Percentiles rank a stretch among this genome's conserved stretches.
These are phyloP conservation scores for Lasiommata megera DNA, from an alignment of 2,888 invertebrate species.

Conservation along the genomic window DNA sequence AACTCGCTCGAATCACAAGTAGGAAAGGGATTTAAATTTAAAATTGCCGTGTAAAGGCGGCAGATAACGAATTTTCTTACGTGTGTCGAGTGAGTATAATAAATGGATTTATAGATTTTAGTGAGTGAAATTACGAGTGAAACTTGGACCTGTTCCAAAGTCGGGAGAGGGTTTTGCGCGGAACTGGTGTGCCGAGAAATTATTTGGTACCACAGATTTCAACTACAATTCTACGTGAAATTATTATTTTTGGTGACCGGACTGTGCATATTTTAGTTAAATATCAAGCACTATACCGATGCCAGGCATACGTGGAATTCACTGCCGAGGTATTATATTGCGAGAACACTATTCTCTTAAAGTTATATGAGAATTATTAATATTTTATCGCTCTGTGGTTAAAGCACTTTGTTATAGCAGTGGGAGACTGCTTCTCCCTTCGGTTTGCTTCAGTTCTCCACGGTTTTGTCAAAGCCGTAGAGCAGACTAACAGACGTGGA, in stretches of 20 bases:
- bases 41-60: constrained; percentile 28
- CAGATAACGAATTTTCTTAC: constrained; percentile 21
- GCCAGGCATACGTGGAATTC: too few relatives aligned
- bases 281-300: not conserved
- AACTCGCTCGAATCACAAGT: constrained; percentile 17
- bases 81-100: constrained; percentile 21
- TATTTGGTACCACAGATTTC: constrained; percentile 24
- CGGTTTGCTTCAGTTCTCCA: too few relatives aligned
- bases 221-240: constrained; percentile 7
- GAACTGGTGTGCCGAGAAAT: constrained; percentile 36
- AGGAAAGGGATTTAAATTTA: constrained; percentile 26
- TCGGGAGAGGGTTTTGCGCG: constrained; percentile 33
- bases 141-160: constrained; percentile 51
- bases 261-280: constrained; percentile 1
- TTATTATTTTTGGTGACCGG: constrained; percentile 1
- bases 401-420: too few relatives aligned
- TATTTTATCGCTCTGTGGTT: too few relatives aligned
- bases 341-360: too few relatives aligned
- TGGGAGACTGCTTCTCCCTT: too few relatives aligned
- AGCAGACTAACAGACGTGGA: too few relatives aligned
- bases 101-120: constrained; percentile 33
- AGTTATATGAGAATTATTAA: too few relatives aligned
- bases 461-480: too few relatives aligned
- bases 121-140: constrained; percentile 42
- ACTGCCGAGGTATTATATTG: too few relatives aligned